Percentiles rank a stretch among this genome's conserved stretches.
Conservation (phyloP, 2,113 vertebrate species). For the Camelus bactrianus region DNA sequence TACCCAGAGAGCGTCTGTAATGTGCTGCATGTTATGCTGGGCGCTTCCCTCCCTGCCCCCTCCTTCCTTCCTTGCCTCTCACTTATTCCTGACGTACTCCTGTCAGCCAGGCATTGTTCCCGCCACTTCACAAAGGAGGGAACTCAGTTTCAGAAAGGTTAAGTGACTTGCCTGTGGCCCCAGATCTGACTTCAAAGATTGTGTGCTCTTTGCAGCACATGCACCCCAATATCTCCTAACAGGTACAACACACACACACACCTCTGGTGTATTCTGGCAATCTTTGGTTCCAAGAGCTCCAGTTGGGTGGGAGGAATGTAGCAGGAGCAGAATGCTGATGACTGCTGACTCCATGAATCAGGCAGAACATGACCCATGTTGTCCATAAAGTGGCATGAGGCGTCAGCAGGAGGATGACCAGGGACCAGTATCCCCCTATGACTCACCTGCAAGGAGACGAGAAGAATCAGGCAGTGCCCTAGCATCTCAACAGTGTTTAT, state of each 20-base stretch:
- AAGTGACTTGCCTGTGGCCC: background rate
- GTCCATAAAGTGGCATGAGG: background rate
- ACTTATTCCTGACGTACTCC: background rate
- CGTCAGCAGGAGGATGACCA: background rate
- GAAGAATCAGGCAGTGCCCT: background rate
- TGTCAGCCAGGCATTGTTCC: background rate
- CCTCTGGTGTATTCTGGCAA: background rate
- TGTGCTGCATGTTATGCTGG: background rate
- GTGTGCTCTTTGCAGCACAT: background rate
- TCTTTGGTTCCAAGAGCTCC: background rate
- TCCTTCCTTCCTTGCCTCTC: background rate
- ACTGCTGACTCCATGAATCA: too few relatives aligned
- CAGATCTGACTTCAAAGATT: background rate
- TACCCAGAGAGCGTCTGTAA: fast-evolving
- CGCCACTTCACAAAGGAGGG: background rate
- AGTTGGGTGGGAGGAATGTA: too few relatives aligned
- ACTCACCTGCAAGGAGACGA: background rate
- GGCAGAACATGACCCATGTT: background rate
- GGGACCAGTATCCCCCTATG: background rate
- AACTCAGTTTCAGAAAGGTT: background rate
- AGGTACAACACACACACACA: background rate
- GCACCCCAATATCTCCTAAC: fast-evolving
- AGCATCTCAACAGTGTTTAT: fast-evolving
- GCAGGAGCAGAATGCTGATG: background rate
- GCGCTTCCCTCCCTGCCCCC: too few relatives aligned